These are phyloP conservation scores for Ginglymostoma cirratum DNA, from an alignment of 2,113 vertebrate species.

Conservation along the genomic window DNA sequence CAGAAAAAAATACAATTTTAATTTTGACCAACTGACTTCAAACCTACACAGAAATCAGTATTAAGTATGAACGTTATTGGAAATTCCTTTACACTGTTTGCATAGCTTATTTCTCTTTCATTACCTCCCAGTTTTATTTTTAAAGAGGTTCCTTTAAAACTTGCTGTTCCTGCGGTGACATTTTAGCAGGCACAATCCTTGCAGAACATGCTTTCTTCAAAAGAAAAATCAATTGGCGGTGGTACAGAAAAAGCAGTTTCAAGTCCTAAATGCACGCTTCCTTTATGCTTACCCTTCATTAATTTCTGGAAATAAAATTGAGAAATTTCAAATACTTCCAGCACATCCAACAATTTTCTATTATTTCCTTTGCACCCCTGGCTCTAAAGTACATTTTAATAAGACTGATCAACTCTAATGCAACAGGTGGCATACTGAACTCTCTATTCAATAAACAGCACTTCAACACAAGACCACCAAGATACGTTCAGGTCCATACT, in stretches of 20 bases:
- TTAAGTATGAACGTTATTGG: not conserved
- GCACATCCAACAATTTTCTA: not conserved
- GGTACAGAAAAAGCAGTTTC: not conserved
- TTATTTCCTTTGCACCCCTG: not conserved
- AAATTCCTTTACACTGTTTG: not conserved
- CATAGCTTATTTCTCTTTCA: not conserved
- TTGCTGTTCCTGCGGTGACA: not conserved
- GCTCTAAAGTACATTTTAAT: not conserved
- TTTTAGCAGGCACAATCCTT: not conserved
- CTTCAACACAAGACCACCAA: not conserved
- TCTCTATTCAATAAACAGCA: not conserved
- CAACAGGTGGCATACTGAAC: not conserved
- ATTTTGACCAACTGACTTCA: not conserved
- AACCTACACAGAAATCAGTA: not conserved
- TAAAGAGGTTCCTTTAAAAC: not conserved
- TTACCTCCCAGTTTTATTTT: not conserved
- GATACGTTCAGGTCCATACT: not conserved
- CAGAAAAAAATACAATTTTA: not conserved
- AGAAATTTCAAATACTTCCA: not conserved
- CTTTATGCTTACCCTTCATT: not conserved
- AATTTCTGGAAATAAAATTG: not conserved
- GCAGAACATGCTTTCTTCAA: not conserved
- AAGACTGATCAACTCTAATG: not conserved
- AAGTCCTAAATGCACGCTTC: not conserved
- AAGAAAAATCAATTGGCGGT: not conserved